Conservation (phyloP, 2,888 invertebrate species). For the Iselma pallidipennis region DNA sequence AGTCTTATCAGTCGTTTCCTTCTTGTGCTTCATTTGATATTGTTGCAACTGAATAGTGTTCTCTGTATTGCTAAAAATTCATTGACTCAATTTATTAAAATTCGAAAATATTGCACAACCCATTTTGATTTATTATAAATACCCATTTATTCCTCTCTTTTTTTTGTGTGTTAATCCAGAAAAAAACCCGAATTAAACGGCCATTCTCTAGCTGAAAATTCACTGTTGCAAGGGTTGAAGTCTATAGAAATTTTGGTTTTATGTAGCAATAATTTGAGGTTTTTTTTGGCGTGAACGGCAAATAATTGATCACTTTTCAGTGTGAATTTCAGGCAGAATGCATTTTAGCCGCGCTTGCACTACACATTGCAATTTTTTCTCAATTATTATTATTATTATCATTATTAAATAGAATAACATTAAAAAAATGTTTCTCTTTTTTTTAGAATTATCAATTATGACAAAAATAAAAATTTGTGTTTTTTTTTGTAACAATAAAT, state of each 20-base stretch:
- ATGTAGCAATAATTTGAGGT: not conserved
- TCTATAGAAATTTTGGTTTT: not conserved
- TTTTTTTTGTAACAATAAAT: slow-evolving; percentile 8
- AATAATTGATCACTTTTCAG: no score
- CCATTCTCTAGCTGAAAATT: slow-evolving; percentile 3
- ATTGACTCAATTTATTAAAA: slow-evolving; percentile 16
- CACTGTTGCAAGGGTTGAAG: slow-evolving; percentile 9
- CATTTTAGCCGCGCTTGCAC: slow-evolving; percentile 23
- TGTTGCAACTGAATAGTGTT: not conserved
- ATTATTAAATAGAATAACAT: slow-evolving; percentile 1
- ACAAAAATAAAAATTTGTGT: slow-evolving; percentile 6
- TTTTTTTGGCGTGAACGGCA: no score
- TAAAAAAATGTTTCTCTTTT: slow-evolving; percentile 12
- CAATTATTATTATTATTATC: not conserved
- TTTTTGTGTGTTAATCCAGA: not conserved
- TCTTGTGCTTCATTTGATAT: no score
- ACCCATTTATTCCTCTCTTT: no score
- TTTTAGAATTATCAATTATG: not conserved
- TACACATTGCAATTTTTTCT: slow-evolving; percentile 24
- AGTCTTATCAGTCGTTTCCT: no score
- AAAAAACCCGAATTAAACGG: no score
- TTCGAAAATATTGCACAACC: slow-evolving; percentile 11
- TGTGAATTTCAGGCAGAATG: slow-evolving; percentile 17
- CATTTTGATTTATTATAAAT: no score
- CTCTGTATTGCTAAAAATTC: slow-evolving; percentile 18